phyloP scores from a whole-genome alignment of 1,140 invertebrate species.

The Drosophila funebris region DNA sequence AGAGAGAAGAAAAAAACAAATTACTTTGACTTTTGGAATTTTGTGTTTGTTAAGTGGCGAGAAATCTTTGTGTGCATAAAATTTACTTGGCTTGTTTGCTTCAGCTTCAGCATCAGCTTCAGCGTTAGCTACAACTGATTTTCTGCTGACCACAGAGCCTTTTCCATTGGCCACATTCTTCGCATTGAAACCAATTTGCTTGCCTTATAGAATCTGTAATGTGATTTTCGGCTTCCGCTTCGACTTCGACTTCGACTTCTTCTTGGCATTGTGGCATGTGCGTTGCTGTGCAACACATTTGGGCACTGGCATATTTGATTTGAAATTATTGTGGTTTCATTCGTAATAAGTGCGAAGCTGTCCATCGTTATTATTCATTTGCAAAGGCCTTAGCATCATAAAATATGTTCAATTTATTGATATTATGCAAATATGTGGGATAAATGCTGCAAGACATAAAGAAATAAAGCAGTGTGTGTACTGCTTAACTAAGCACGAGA shows the following conservation, averaged over 20 bases:
- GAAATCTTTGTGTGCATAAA: constrained; percentile 43
- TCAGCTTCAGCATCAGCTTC: constrained; percentile 7
- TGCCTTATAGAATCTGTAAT: constrained; percentile 46
- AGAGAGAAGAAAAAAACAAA: constrained; percentile 24
- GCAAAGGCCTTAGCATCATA: constrained; percentile 1
- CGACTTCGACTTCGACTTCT: background rate
- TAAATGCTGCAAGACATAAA: too few relatives aligned
- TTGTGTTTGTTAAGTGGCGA: constrained; percentile 50
- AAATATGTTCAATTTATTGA: constrained; percentile 7
- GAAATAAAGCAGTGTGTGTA: too few relatives aligned
- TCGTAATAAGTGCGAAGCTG: constrained; percentile 15
- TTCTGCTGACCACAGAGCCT: constrained; percentile 54
- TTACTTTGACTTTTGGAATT: constrained; percentile 58
- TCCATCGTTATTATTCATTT: constrained; percentile 10
- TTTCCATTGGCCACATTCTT: constrained; percentile 47
- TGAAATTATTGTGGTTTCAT: constrained; percentile 47
- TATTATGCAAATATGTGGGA: background rate
- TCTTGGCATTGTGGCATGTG: constrained; percentile 4
- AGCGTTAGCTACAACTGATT: constrained; percentile 8
- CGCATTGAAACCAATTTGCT: constrained; percentile 38
- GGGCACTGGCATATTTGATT: constrained; percentile 29
- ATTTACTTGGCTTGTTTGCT: constrained; percentile 36
- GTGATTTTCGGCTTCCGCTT: constrained; percentile 25
- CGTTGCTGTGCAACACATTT: background rate
- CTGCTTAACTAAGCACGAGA: too few relatives aligned